Evolutionary conservation across 2,113 vertebrate genomes (phyloP).

Genomic region (Hippocampus comes): DNA sequence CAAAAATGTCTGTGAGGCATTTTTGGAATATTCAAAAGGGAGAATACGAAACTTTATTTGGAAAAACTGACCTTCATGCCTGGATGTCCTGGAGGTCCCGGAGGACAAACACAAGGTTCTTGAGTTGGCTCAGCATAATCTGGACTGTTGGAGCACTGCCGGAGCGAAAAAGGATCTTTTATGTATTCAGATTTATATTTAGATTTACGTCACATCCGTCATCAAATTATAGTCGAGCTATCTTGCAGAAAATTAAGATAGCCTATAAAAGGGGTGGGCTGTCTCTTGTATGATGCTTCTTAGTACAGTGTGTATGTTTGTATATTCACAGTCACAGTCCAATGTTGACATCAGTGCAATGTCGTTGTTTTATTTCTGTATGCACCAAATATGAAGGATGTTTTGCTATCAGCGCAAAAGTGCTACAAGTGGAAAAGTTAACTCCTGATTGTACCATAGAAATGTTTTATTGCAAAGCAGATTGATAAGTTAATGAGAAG

Average conservation of each 20-base stretch:
- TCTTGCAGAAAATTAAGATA: too few species aligned
- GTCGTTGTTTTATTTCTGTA: background rate
- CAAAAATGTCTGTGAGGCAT: background rate
- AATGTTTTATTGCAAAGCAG: conserved; percentile 8
- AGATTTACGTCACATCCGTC: background rate
- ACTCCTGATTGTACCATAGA: background rate
- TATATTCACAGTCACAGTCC: too few species aligned
- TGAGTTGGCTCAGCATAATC: conserved; percentile 79
- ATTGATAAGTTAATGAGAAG: conserved; percentile 12
- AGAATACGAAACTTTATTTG: background rate
- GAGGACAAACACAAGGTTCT: conserved; percentile 84
- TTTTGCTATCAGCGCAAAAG: background rate
- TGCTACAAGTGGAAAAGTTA: background rate
- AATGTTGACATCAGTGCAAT: too few species aligned
- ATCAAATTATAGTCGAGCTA: too few species aligned
- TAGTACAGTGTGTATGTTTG: background rate
- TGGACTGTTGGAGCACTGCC: conserved; percentile 83
- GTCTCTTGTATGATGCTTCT: too few species aligned
- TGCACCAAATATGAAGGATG: background rate
- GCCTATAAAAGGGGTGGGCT: too few species aligned
- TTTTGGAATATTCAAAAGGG: background rate
- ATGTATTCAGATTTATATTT: background rate
- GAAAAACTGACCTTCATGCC: conserved; percentile 76
- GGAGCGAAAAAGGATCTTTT: conserved; percentile 10
- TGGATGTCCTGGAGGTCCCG: conserved; percentile 82